phyloP scores from a whole-genome alignment of 2,113 vertebrate species.

The Rhinogobius similis region DNA sequence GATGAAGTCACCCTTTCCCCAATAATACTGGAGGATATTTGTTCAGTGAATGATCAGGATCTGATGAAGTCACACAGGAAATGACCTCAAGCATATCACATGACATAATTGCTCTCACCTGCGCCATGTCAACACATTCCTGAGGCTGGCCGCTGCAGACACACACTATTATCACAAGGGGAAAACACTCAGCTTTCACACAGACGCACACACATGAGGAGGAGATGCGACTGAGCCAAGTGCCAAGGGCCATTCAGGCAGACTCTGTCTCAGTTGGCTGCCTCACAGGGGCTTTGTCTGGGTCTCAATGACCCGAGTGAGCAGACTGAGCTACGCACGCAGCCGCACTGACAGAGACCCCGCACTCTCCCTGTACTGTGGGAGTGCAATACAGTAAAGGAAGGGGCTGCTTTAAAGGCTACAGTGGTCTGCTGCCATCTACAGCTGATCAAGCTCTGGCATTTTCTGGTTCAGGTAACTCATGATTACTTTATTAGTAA shows the following conservation, averaged over 20 bases:
- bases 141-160: constrained; percentile 15
- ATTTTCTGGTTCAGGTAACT: background rate
- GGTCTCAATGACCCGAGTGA: constrained; percentile 50
- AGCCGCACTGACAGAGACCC: background rate
- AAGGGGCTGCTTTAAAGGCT: constrained; percentile 40
- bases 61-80: constrained; percentile 51
- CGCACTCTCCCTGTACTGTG: constrained; percentile 8
- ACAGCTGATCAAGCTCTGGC: constrained; percentile 48
- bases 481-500: background rate
- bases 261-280: constrained; percentile 43
- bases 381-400: constrained; percentile 32
- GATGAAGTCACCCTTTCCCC: constrained; percentile 54
- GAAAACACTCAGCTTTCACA: constrained; percentile 29
- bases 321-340: constrained; percentile 27
- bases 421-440: constrained; percentile 74
- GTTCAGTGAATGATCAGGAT: constrained; percentile 31
- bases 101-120: constrained; percentile 67
- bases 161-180: constrained; percentile 3
- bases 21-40: constrained; percentile 42
- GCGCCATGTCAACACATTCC: constrained; percentile 43
- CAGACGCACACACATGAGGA: constrained; percentile 12
- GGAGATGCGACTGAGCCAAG: constrained; percentile 39
- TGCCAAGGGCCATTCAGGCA: constrained; percentile 39
- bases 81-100: constrained; percentile 50
- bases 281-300: constrained; percentile 49